These are phyloP conservation scores for rat (Rattus norvegicus) DNA, from an alignment of 2,113 vertebrate species.

Conservation along the genomic window DNA sequence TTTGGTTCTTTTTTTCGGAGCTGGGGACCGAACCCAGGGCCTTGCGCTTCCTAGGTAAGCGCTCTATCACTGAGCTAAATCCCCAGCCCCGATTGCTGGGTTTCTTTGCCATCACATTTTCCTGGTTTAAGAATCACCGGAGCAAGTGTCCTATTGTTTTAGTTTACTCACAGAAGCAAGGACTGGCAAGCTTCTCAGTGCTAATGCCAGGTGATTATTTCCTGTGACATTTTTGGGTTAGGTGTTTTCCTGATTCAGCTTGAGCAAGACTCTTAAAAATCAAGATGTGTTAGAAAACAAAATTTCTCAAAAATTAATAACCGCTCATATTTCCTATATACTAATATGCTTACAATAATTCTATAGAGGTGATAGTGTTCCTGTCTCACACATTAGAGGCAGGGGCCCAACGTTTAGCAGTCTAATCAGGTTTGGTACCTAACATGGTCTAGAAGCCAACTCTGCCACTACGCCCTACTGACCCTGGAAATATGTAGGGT, in stretches of 20 bases:
- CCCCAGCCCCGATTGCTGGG: not conserved
- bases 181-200: not conserved
- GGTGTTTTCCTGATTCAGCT: not conserved
- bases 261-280: not conserved
- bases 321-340: not conserved
- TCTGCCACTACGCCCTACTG: not conserved
- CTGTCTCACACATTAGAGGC: not conserved
- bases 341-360: slow-evolving; percentile 16
- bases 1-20: too few relatives aligned
- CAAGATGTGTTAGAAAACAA: not conserved
- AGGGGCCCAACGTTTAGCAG: not conserved
- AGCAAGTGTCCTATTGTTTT: not conserved
- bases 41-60: too few relatives aligned
- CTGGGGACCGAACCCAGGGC: too few relatives aligned
- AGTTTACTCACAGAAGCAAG: not conserved
- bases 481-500: not conserved
- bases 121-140: not conserved
- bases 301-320: slow-evolving; percentile 1
- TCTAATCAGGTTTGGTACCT: not conserved
- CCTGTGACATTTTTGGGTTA: not conserved
- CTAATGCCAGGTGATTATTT: not conserved
- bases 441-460: not conserved
- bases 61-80: too few relatives aligned
- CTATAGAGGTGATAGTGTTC: not conserved
- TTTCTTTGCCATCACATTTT: not conserved